These are phyloP conservation scores for Solen grandis DNA, from an alignment of 1,140 invertebrate species.

Conservation along the genomic window DNA sequence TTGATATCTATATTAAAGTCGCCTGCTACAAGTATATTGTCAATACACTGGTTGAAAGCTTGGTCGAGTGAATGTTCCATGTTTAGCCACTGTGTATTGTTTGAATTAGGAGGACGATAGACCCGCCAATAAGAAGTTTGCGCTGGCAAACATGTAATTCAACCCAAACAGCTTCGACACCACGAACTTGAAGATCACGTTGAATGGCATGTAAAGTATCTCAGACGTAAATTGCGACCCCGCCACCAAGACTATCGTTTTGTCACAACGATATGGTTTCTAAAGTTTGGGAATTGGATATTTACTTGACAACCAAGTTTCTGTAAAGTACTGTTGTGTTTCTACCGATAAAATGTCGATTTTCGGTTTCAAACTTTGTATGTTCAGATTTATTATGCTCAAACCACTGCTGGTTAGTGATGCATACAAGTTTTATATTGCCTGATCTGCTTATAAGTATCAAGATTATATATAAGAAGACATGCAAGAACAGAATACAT, in stretches of 20 bases:
- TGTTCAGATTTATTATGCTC: constrained; percentile 33
- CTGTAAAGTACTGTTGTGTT: constrained; percentile 18
- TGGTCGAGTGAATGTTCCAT: constrained; percentile 18
- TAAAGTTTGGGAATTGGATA: constrained; percentile 9
- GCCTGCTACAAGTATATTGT: constrained; percentile 9
- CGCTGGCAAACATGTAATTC: neutral
- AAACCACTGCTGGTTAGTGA: neutral
- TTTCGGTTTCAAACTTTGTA: constrained; percentile 12
- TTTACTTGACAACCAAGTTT: constrained; percentile 4
- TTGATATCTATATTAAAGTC: constrained; percentile 17
- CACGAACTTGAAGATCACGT: neutral
- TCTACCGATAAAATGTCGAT: constrained; percentile 13
- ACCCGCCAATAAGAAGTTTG: constrained; percentile 3
- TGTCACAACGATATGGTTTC: constrained; percentile 14
- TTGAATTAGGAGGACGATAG: constrained; percentile 16
- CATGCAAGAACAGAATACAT: neutral
- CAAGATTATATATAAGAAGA: neutral
- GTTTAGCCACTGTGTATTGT: neutral
- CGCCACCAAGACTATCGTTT: constrained; percentile 3
- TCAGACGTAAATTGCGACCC: constrained; percentile 14
- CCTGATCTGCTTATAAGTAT: neutral
- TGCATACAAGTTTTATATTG: neutral
- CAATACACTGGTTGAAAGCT: neutral
- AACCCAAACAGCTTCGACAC: constrained; percentile 12
- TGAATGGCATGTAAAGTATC: neutral